Base-by-base conservation (phyloP, 2,888 invertebrate species). In the Microlaimidae sp. region DNA sequence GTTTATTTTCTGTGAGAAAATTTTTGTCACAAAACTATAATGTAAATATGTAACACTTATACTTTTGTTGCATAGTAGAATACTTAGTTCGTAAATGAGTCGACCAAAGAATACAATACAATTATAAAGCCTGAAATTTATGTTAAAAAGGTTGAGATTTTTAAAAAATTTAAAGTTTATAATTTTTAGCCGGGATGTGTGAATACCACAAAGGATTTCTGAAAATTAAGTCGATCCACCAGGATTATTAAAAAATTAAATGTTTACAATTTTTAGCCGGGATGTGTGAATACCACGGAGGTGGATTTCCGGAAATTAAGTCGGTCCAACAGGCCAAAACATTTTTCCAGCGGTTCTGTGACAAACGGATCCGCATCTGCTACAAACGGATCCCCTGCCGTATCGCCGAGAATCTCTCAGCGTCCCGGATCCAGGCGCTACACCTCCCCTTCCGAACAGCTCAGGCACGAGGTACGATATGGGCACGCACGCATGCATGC, bases 191-290 rank as follows among this genome's bases (percentile, higher is more conserved):
- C 97, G 7, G 95, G 95, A 52, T 93, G 92, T 74, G 92, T 97
- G 32, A 97, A 95, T 74, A 95, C 93, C 0, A 95, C 93, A 1
- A 95, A 97, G 73, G 97, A 99, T 71, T 92, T 95, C 43, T 89
- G 88, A 73, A 97, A 97, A 75, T 81, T 89, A 47, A 92, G 78
- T 64, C 70, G 77, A 41, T 62, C 63, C 5, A 64, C 66, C n/a
- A 58, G 66, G n/a, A n/a, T n/a, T n/a, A n/a, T n/a, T n/a, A n/a
- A n/a, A n/a, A n/a, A n/a, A n/a, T n/a, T n/a, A 49, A 17, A 49
- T 17, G 49, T 10, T 47, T 13, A 17, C 51, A 19, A 49, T 47
- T 66, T 66, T 43, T 71, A 88, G 86, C 95, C 97, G 7, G 95
- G 95, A 52, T 93, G 92, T 74, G 92, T 97, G 32, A 97, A 95